Percentiles rank a stretch among this genome's conserved stretches.
phyloP scores from a whole-genome alignment of 2,113 vertebrate genomes.

The Falco punctatus region DNA sequence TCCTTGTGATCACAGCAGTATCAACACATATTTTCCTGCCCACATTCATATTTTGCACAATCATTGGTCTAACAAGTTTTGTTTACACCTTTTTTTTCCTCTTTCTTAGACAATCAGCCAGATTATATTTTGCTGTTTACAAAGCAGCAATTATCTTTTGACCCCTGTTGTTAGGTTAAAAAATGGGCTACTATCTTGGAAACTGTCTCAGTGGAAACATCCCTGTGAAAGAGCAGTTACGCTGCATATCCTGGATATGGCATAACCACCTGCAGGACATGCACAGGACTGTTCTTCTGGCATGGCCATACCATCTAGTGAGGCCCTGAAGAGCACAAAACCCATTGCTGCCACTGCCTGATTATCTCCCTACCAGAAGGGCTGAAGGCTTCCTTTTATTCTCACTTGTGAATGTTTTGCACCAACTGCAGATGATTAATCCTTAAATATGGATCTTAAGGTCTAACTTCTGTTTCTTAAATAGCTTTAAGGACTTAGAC shows the following conservation, averaged over 20 bases:
- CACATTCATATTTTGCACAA: not conserved
- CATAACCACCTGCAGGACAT: not conserved
- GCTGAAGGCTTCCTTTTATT: not conserved
- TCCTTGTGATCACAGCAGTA: not conserved
- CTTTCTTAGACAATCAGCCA: not conserved
- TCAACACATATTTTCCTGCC: not conserved
- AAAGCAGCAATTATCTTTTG: not conserved
- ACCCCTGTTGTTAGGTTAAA: not conserved
- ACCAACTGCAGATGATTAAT: conserved; percentile 7
- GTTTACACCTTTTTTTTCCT: not conserved
- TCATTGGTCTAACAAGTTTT: not conserved
- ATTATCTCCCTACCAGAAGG: not conserved
- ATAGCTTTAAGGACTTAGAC: not conserved
- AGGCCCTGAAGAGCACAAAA: not conserved
- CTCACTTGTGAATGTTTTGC: not conserved
- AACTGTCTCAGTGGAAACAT: not conserved
- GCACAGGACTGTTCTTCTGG: not conserved
- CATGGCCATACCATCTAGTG: not conserved
- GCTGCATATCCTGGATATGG: not conserved
- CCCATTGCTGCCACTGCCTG: not conserved
- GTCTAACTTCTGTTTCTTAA: conserved; percentile 23
- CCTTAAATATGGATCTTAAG: not conserved
- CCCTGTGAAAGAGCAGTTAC: not conserved
- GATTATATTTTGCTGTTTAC: not conserved
- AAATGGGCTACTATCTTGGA: not conserved